Evolutionary conservation across 1,140 invertebrate species (phyloP), one percentile per base, ranked within the genome.

Genomic region (Heliconius himera): DNA sequence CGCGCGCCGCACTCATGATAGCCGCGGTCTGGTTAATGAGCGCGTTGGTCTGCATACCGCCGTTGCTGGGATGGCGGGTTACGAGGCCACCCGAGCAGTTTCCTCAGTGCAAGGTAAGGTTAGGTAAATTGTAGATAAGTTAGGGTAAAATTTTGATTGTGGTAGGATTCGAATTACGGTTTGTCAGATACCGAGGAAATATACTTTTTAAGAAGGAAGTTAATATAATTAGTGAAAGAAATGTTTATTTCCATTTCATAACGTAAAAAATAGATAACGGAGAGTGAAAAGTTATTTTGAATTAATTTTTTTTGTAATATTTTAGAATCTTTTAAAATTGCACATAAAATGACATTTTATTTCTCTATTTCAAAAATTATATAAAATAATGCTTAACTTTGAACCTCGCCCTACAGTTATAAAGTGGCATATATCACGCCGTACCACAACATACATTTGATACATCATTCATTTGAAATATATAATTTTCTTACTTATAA

Each of bases 21-120:
- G 96, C 97, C 0, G 96, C 98, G 8, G 99, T 99, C 26, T 99
- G 99, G 99, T 95, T 99, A 26, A 96, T 99, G 86, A 99, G 98
- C 1, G 98, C 97, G 8, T 96, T 99, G 22, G 98, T 99, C 78
- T 99, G 98, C 92, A 98, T 99, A 83, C 99, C 99, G 5, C 99
- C 99, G 9, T 95, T 99, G 36, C 96, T 99, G 46, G 99, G 99
- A 1, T 99, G 99, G 99, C 98, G 99, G 87, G 97, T 98, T 83
- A 96, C 96, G 83, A 95, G 96, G 82, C 96, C 96, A 1, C 95
- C 96, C 41, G 96, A 96, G 88, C 95, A 97, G 85, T 97, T 97
- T 89, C 98, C 98, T 36, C 97, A 97, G 93, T 98, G 98, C 95
- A 96, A 97, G 97, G 98, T 98, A 94, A 96, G 95, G 16, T 8